Evolutionary conservation across 2,888 invertebrate genomes (phyloP).

Genomic region (Barypeithes pellucidus): DNA sequence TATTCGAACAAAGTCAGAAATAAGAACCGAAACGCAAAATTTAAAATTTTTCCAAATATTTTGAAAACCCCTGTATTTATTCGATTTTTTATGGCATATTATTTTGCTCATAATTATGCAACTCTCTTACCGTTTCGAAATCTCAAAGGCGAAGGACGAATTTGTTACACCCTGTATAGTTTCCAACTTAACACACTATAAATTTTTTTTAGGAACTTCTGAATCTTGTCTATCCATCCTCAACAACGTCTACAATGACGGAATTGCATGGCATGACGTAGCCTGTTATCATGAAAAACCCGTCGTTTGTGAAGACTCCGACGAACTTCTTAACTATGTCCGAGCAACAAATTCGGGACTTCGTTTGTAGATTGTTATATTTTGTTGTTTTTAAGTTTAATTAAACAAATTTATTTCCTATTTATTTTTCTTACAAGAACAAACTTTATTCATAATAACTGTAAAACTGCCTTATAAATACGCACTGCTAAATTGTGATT

Average conservation of each 20-base stretch:
- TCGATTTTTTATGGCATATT: no score
- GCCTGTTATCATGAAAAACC: slow-evolving; percentile 96
- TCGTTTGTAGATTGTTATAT: slow-evolving; percentile 77
- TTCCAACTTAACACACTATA: no score
- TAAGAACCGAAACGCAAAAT: no score
- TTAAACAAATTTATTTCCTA: slow-evolving; percentile 36
- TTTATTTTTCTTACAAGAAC: slow-evolving; percentile 7
- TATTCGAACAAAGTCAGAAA: no score
- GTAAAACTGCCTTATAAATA: slow-evolving; percentile 30
- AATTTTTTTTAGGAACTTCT: slow-evolving; percentile 73
- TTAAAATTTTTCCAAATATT: no score
- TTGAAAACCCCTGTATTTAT: no score
- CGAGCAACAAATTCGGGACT: slow-evolving; percentile 88
- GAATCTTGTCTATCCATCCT: slow-evolving; percentile 91
- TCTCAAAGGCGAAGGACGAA: no score
- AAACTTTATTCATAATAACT: background rate
- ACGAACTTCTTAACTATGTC: slow-evolving; percentile 89
- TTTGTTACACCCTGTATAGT: no score
- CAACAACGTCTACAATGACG: slow-evolving; percentile 95
- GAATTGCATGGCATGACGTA: slow-evolving; percentile 95
- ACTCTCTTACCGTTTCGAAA: no score
- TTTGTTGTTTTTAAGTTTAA: slow-evolving; percentile 16
- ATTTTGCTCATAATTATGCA: no score
- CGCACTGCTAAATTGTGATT: slow-evolving; percentile 9
- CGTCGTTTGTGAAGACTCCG: slow-evolving; percentile 91